Evolutionary conservation across 2,113 vertebrate genomes (phyloP).

Genomic region (Butorides virescens): DNA sequence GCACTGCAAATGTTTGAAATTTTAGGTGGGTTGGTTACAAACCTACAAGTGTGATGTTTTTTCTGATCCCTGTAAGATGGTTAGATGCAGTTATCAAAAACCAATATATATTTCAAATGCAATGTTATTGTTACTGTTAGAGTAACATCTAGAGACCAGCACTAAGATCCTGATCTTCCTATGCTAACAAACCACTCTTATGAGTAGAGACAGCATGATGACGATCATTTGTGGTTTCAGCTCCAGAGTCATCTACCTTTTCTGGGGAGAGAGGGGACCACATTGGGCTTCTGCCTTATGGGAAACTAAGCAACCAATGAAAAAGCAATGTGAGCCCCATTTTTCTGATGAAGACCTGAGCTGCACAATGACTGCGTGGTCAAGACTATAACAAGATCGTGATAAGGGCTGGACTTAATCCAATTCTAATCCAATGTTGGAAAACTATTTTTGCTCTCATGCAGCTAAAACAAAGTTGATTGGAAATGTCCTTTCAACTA

Average conservation of each 20-base stretch:
- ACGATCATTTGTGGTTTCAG: neutral
- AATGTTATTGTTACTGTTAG: neutral
- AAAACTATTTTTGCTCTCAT: neutral
- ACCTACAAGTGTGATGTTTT: accelerated
- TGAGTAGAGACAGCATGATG: accelerated
- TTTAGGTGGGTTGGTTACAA: neutral
- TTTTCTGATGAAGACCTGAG: neutral
- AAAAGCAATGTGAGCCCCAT: neutral
- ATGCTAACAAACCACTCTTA: neutral
- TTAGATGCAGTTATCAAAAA: neutral
- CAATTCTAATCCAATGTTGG: neutral
- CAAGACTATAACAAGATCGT: neutral
- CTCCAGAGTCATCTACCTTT: neutral
- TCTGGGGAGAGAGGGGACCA: neutral
- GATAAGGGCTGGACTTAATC: neutral
- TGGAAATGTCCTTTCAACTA: neutral
- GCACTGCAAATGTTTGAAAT: neutral
- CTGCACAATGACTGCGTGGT: neutral
- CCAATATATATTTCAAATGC: neutral
- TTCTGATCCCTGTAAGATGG: neutral
- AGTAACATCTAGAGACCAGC: neutral
- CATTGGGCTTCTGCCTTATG: neutral
- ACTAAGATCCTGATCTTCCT: neutral
- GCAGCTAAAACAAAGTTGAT: neutral
- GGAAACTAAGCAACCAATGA: neutral